phyloP scores from a whole-genome alignment of 2,113 vertebrate species.

The Mohoua ochrocephala region DNA sequence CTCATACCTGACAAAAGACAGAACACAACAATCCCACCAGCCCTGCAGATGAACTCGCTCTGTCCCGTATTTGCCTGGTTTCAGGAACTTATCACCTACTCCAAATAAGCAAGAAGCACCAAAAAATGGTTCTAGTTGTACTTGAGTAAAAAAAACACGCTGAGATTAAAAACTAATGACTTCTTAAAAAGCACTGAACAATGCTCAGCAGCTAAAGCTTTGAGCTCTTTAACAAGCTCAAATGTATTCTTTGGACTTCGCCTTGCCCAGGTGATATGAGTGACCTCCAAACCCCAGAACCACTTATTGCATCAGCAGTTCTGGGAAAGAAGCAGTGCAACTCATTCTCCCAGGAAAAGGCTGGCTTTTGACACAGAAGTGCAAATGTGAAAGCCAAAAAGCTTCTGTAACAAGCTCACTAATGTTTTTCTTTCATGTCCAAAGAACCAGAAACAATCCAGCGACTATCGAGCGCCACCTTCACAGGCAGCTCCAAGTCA shows the following conservation, averaged over 20 bases:
- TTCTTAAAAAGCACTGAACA: slow-evolving; percentile 20
- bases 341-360: not conserved
- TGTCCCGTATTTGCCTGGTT: not conserved
- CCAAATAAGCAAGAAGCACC: not conserved
- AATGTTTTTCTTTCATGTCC: not conserved
- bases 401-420: not conserved
- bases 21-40: not conserved
- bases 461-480: not conserved
- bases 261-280: not conserved
- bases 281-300: not conserved
- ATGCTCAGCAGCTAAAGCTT: not conserved
- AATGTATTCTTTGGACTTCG: not conserved
- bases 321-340: not conserved
- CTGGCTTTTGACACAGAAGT: not conserved
- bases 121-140: not conserved
- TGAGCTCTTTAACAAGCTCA: not conserved
- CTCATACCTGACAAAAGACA: not conserved
- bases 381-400: not conserved
- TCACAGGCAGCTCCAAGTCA: not conserved
- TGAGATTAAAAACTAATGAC: not conserved
- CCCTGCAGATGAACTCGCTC: not conserved
- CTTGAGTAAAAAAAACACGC: not conserved
- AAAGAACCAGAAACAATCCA: not conserved
- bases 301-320: not conserved
- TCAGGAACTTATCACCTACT: not conserved